Conservation (phyloP, 2,888 invertebrate species). For the Lymantria monacha region DNA sequence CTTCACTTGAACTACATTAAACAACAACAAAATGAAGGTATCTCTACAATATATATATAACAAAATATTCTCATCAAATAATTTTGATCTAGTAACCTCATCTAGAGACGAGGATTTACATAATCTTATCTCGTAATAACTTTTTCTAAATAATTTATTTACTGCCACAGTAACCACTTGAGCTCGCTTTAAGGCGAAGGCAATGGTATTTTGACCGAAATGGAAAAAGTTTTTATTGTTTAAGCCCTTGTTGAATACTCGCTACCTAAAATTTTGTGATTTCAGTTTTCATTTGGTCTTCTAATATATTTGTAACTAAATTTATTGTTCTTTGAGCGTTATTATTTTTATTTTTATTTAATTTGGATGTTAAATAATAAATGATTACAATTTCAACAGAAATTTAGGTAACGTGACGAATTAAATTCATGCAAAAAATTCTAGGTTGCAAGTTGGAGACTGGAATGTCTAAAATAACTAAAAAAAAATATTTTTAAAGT, state of each 20-base stretch:
- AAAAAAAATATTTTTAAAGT: too few relatives aligned
- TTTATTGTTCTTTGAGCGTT: too few relatives aligned
- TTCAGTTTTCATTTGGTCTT: slow-evolving; percentile 1
- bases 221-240: slow-evolving; percentile 47
- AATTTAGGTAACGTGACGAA: too few relatives aligned
- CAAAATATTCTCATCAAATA: background rate
- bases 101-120: slow-evolving; percentile 42
- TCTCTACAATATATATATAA: background rate
- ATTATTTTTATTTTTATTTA: too few relatives aligned
- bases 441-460: too few relatives aligned
- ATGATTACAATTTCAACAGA: too few relatives aligned
- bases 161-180: slow-evolving; percentile 31
- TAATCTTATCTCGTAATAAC: slow-evolving; percentile 44
- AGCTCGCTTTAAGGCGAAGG: slow-evolving; percentile 28
- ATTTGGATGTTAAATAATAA: too few relatives aligned
- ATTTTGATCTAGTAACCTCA: slow-evolving; percentile 27
- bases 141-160: slow-evolving; percentile 60
- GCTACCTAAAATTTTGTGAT: slow-evolving; percentile 8
- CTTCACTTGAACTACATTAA: too few relatives aligned
- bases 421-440: too few relatives aligned
- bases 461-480: too few relatives aligned
- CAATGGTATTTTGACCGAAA: slow-evolving; percentile 48
- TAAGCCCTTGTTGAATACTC: slow-evolving; percentile 27
- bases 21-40: too few relatives aligned
- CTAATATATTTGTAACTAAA: too few relatives aligned